A percentile compares a stretch with the other conserved stretches of the same genome.
These are phyloP conservation scores for Siniperca scherzeri DNA, from an alignment of 2,797 vertebrate genomes.

Conservation along the genomic window DNA sequence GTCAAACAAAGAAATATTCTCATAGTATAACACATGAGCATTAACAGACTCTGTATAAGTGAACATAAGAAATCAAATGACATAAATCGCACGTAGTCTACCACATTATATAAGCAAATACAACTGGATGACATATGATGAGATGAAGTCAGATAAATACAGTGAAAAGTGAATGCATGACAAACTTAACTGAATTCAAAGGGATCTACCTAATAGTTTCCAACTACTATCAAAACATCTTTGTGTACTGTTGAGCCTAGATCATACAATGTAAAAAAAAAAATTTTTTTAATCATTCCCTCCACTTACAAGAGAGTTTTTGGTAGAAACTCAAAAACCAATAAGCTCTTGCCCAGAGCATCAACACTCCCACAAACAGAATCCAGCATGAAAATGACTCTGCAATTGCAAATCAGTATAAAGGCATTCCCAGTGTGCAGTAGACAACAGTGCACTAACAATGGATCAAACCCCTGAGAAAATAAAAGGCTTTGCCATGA, in stretches of 20 bases:
- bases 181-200: not conserved
- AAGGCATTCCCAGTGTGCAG: constrained; percentile 35
- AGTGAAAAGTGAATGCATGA: not conserved
- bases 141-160: not conserved
- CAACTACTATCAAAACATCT: constrained; percentile 1
- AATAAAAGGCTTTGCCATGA: constrained; percentile 48
- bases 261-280: constrained; percentile 13
- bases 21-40: not conserved
- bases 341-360: constrained; percentile 54
- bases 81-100: not conserved
- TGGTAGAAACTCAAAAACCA: constrained; percentile 47
- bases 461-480: constrained; percentile 57
- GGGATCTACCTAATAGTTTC: not conserved
- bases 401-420: constrained; percentile 46
- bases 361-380: constrained; percentile 52
- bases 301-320: constrained; percentile 30
- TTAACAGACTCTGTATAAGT: not conserved
- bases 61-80: not conserved
- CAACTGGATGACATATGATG: not conserved
- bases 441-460: constrained; percentile 53
- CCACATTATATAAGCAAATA: not conserved
- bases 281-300: not conserved
- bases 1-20: not conserved
- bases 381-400: constrained; percentile 49
- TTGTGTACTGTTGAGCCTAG: constrained; percentile 20